Base-by-base conservation (phyloP, 2,113 vertebrate genomes). In the Pterophyllum scalare region DNA sequence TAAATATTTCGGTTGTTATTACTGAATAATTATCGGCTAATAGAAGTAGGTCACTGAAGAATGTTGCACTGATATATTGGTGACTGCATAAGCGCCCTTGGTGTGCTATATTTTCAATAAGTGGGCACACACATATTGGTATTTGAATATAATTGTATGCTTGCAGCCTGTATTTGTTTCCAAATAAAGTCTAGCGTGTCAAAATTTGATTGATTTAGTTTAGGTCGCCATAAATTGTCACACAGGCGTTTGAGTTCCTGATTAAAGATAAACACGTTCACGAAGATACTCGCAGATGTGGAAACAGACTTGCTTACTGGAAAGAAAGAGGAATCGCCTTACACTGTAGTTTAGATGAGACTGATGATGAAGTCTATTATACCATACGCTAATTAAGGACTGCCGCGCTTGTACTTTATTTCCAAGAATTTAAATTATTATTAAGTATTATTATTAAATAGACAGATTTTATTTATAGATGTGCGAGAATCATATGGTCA, bases 11-110 rank as follows among this genome's bases (percentile, higher is more conserved):
- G 0, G 19, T 54, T 8, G 46, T 57, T 49, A 46, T 40, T 40
- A 22, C 64, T 49, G 22, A 49, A 49, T 4, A 70, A 24, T 70
- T 28, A 24, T 14, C 3, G 67, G 52, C 67, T 65, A 8, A 65
- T 35, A 85, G 14, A 85, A 82, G 40, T 28, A 87, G 79, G 81
- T 88, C 84, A 88, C 4, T 2, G 13, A 81, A 57, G 20, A 78
- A n/a, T 80, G 79, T 62, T 6, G 31, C 74, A 43, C 62, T 62
- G 58, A 78, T 22, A 43, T 26, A 77, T 84, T 40, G 26, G 52
- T 22, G 35, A 52, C 43, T 64, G 1, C 46, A 31, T 20, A 11
- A 11, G 3, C 10, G 24, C 28, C 2, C 6, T 33, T 54, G 5
- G 10, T 67, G 17, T 54, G 33, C 20, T 75, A 3, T 9, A 6